phyloP scores from a whole-genome alignment of 2,113 vertebrate genomes.

The Ammospiza caudacuta region DNA sequence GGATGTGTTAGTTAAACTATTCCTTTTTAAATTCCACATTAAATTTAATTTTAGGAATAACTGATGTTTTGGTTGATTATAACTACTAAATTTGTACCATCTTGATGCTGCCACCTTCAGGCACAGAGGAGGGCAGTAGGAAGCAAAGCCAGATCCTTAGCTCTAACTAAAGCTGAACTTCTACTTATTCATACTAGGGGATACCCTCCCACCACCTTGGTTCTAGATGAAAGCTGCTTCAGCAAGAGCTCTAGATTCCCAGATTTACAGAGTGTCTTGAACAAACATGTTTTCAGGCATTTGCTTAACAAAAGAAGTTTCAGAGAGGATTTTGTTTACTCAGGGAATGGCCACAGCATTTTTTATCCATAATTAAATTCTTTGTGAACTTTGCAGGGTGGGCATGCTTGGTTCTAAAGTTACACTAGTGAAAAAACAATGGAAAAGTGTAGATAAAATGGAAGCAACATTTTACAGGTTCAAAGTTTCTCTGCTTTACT shows the following conservation, averaged over 20 bases:
- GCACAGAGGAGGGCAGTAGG: neutral
- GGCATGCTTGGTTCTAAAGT: neutral
- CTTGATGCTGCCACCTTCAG: constrained; percentile 45
- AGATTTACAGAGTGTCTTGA: neutral
- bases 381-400: neutral
- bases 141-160: neutral
- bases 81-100: neutral
- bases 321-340: neutral
- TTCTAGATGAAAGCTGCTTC: neutral
- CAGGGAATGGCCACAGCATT: neutral
- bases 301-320: neutral
- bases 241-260: neutral
- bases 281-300: neutral
- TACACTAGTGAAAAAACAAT: neutral
- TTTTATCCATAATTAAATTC: neutral
- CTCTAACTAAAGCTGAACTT: neutral
- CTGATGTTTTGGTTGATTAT: neutral
- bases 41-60: neutral
- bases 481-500: neutral
- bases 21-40: neutral
- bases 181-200: neutral
- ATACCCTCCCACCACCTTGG: accelerated
- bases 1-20: neutral
- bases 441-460: neutral
- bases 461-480: neutral